phyloP scores from a whole-genome alignment of 2,888 invertebrate species.

The Salpingus planirostris region DNA sequence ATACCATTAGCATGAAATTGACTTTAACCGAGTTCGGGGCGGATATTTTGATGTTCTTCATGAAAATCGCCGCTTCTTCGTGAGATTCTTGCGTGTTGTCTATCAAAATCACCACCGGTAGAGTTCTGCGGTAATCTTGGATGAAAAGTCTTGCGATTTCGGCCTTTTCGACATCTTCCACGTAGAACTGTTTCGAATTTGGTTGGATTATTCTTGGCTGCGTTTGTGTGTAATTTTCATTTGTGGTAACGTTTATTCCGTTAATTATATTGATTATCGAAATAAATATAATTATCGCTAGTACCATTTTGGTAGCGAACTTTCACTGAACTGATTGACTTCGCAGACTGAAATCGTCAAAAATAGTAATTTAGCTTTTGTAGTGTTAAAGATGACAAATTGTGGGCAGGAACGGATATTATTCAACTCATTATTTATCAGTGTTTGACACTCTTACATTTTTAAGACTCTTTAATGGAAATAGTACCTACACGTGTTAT shows the following conservation, averaged over 20 bases:
- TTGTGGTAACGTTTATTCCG: too few relatives aligned
- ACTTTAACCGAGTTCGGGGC: conserved; percentile 13
- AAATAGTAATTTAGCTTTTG: conserved; percentile 20
- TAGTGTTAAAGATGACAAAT: conserved; percentile 29
- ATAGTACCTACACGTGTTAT: too few relatives aligned
- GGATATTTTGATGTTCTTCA: conserved; percentile 17
- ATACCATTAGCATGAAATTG: conserved; percentile 31
- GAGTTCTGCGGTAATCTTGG: conserved; percentile 16
- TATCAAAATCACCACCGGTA: conserved; percentile 26
- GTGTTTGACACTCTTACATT: too few relatives aligned
- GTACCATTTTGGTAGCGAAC: too few relatives aligned
- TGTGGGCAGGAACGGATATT: conserved; percentile 35
- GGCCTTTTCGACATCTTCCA: conserved; percentile 9
- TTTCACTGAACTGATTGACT: too few relatives aligned
- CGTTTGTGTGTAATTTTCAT: too few relatives aligned
- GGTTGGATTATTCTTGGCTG: too few relatives aligned
- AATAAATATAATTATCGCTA: conserved; percentile 3
- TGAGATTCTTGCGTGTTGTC: conserved; percentile 25
- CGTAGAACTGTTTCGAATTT: background rate
- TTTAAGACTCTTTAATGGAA: too few relatives aligned
- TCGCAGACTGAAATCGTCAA: conserved; percentile 12
- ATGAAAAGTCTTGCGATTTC: conserved; percentile 17
- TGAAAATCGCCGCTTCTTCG: conserved; percentile 20
- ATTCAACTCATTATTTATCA: conserved; percentile 25
- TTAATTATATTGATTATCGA: conserved; percentile 1